Percentiles rank a stretch among this genome's conserved stretches.
Evolutionary conservation across 2,797 vertebrate genomes (phyloP).

Genomic region (Cryptoprocta ferox): DNA sequence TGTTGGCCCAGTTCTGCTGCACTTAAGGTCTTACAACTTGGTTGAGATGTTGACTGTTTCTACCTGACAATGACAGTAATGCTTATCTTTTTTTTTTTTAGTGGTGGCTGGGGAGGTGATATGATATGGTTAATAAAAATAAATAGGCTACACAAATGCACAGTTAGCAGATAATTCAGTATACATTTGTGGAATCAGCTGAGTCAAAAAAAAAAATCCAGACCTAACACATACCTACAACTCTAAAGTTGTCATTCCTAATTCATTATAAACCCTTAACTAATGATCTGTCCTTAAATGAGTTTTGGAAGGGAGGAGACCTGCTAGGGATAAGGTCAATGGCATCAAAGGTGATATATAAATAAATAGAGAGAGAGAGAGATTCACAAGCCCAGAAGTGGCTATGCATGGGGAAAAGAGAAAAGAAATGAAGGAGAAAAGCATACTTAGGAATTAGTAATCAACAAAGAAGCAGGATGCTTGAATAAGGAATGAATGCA

Average conservation of each 20-base stretch:
- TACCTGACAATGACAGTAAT: neutral
- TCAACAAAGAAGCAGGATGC: neutral
- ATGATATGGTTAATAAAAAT: neutral
- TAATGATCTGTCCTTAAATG: neutral
- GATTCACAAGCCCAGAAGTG: neutral
- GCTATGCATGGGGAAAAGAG: neutral
- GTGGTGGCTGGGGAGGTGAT: neutral
- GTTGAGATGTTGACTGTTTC: neutral
- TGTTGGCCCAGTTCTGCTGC: neutral
- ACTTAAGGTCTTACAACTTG: neutral
- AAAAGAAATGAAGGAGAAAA: neutral
- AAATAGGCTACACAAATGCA: neutral
- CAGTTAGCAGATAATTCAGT: neutral
- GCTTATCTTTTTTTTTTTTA: neutral
- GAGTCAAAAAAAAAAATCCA: conserved; percentile 51
- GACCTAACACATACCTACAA: neutral
- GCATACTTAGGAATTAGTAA: neutral
- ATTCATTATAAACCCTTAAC: conserved; percentile 1
- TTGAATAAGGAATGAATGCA: neutral
- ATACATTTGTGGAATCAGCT: conserved; percentile 40
- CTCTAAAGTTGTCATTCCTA: neutral
- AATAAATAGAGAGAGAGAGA: neutral
- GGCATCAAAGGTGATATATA: neutral
- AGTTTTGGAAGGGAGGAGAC: neutral
- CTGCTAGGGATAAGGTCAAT: neutral